Conservation (phyloP, 2,888 invertebrate genomes). For the Drosophila barbarae region DNA sequence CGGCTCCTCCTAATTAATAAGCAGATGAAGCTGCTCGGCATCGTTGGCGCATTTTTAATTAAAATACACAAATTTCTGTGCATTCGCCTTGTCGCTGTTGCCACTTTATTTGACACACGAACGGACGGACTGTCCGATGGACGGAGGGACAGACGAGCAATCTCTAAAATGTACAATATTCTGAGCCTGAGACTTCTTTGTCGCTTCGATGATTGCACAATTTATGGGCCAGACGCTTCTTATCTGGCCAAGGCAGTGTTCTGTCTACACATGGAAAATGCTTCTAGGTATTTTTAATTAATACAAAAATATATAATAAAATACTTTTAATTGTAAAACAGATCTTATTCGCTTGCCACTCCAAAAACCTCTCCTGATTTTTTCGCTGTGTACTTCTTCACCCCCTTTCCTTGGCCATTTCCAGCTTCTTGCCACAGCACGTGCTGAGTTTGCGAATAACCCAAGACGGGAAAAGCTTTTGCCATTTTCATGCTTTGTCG, state of each 20-base stretch:
- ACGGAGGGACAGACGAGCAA: slow-evolving; percentile 8
- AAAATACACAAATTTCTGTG: slow-evolving; percentile 74
- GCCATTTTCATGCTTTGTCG: slow-evolving; percentile 27
- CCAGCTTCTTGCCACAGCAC: slow-evolving; percentile 12
- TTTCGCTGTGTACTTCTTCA: slow-evolving; percentile 5
- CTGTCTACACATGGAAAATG: slow-evolving; percentile 11
- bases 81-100: slow-evolving; percentile 59
- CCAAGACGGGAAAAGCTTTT: slow-evolving; percentile 20
- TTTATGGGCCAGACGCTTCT: slow-evolving; percentile 48
- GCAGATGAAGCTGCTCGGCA: slow-evolving; percentile 65
- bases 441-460: slow-evolving; percentile 48
- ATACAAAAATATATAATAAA: neutral
- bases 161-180: slow-evolving; percentile 45
- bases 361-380: neutral
- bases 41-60: slow-evolving; percentile 70
- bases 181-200: slow-evolving; percentile 25
- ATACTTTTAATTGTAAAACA: no score
- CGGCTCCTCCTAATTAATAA: slow-evolving; percentile 63
- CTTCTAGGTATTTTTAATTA: neutral
- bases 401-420: neutral
- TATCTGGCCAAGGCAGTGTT: slow-evolving; percentile 33
- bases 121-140: slow-evolving; percentile 9
- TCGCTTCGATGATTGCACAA: slow-evolving; percentile 49
- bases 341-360: no score
- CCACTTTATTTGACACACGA: slow-evolving; percentile 50